These are phyloP conservation scores for Sinocyclocheilus grahami DNA, from an alignment of 2,113 vertebrate species.

Conservation along the genomic window DNA sequence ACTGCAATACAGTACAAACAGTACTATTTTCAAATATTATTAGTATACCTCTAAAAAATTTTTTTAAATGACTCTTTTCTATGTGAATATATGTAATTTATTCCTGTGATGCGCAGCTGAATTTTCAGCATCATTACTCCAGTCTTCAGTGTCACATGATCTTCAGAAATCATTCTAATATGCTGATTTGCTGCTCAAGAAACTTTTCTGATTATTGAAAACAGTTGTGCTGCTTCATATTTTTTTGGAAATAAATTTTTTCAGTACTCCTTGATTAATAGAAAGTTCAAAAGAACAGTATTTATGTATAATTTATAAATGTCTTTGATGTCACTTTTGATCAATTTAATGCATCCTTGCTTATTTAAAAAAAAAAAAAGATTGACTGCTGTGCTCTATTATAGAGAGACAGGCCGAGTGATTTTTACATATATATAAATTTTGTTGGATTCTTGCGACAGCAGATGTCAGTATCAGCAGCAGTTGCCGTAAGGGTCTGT, in stretches of 20 bases:
- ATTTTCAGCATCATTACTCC: too few relatives aligned
- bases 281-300: not conserved
- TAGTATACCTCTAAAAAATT: too few relatives aligned
- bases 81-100: too few relatives aligned
- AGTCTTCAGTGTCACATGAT: too few relatives aligned
- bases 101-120: too few relatives aligned
- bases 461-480: slow-evolving; percentile 15
- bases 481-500: slow-evolving; percentile 1
- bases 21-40: too few relatives aligned
- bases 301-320: not conserved
- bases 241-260: not conserved
- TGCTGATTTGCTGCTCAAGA: not conserved
- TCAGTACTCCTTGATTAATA: not conserved
- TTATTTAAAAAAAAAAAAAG: not conserved
- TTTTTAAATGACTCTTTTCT: too few relatives aligned
- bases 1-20: too few relatives aligned
- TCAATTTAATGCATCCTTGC: not conserved
- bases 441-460: not conserved
- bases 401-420: not conserved
- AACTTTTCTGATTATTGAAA: not conserved
- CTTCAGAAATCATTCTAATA: not conserved
- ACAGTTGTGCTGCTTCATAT: not conserved
- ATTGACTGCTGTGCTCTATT: not conserved
- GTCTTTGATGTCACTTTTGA: not conserved
- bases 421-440: not conserved